Evolutionary conservation across 2,113 vertebrate genomes (phyloP).

Genomic region (Blennius ocellaris): DNA sequence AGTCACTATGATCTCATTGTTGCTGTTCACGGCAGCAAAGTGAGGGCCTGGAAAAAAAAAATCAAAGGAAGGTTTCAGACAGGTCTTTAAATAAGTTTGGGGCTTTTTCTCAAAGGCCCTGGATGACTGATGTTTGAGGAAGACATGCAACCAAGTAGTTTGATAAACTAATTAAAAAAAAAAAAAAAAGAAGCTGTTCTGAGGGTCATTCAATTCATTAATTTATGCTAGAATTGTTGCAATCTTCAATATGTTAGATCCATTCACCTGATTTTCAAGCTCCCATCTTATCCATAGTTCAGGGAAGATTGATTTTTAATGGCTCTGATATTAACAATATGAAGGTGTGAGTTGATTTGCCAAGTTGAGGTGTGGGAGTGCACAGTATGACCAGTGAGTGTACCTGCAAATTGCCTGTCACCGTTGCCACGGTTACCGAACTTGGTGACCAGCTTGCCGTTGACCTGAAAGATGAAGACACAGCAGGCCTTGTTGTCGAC

Average conservation of each 20-base stretch:
- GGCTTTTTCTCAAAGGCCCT: not conserved
- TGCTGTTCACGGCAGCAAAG: conserved; percentile 96
- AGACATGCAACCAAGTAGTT: conserved; percentile 19
- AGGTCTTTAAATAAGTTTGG: no score
- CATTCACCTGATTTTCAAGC: not conserved
- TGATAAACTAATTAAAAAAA: not conserved
- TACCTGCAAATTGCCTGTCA: conserved; percentile 99
- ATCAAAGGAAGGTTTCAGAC: not conserved
- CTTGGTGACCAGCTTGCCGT: conserved; percentile 96
- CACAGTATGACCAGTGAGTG: conserved; percentile 83
- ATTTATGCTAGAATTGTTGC: not conserved
- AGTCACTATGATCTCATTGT: conserved; percentile 97
- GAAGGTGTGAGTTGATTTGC: conserved; percentile 75
- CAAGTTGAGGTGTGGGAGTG: conserved; percentile 54
- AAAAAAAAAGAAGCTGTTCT: not conserved
- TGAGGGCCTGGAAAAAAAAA: conserved; percentile 89
- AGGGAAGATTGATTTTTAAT: conserved; percentile 8
- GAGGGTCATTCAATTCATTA: not conserved
- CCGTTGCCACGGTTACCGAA: conserved; percentile 97
- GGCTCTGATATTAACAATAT: conserved; percentile 73
- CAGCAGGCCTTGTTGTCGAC: conserved; percentile 99
- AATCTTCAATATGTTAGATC: not conserved
- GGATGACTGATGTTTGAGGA: not conserved
- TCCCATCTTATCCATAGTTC: not conserved
- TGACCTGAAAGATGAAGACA: conserved; percentile 96